Conservation (phyloP, 2,797 vertebrate genomes). For the Ceryle rudis region DNA sequence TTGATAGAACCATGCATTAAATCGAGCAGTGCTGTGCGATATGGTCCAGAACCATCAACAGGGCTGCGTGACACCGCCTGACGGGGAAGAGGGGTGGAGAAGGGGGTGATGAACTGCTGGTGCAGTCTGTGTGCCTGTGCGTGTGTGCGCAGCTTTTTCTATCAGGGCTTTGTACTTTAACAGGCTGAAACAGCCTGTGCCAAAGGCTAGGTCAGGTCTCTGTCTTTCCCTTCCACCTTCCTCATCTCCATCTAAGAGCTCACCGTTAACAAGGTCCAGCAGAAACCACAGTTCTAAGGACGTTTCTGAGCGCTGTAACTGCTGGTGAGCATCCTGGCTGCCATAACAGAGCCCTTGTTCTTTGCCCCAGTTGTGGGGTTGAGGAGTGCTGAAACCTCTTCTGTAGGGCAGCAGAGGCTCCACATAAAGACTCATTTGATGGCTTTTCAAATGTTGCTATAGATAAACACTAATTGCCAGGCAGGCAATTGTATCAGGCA, state of each 20-base stretch:
- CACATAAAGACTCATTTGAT: slow-evolving; percentile 10
- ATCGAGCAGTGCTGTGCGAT: not conserved
- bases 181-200: not conserved
- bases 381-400: not conserved
- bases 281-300: not conserved
- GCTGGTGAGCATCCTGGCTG: not conserved
- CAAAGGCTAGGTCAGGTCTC: not conserved
- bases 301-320: not conserved
- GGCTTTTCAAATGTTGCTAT: slow-evolving; percentile 14
- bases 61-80: not conserved
- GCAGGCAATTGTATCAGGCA: not conserved
- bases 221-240: not conserved
- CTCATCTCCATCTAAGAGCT: not conserved
- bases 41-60: not conserved
- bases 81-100: not conserved
- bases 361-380: not conserved
- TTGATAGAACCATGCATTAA: not conserved
- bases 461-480: slow-evolving; percentile 6
- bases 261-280: not conserved
- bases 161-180: not conserved
- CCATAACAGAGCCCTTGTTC: fast-evolving
- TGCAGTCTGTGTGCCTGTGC: fast-evolving
- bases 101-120: not conserved
- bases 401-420: not conserved
- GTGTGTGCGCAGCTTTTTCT: not conserved